Percentiles rank a stretch among this genome's conserved stretches.
Evolutionary conservation across 2,113 vertebrate genomes (phyloP).

Genomic region (Plestiodon gilberti): DNA sequence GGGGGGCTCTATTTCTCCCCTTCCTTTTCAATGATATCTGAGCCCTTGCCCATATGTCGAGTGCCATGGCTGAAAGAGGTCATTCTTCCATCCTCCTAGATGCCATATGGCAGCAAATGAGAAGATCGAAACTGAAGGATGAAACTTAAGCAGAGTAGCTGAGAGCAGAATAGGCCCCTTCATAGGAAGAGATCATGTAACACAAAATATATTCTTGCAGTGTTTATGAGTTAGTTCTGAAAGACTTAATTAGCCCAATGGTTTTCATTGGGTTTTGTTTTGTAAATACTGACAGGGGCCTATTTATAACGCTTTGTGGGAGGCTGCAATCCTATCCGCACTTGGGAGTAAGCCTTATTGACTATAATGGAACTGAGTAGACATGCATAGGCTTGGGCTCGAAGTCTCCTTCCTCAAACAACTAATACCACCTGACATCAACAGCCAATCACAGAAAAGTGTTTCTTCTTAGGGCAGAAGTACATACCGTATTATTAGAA

Average conservation of each 20-base stretch:
- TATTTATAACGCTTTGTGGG: no score
- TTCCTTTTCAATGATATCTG: constrained; percentile 22
- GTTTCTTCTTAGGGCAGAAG: not conserved
- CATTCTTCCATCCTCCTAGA: constrained; percentile 20
- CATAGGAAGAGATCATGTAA: constrained; percentile 38
- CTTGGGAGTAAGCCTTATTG: no score
- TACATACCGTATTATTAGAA: not conserved
- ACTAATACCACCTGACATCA: not conserved
- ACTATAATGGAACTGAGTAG: no score
- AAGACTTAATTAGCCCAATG: constrained; percentile 1
- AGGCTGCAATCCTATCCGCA: no score
- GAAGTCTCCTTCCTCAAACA: no score
- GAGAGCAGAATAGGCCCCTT: constrained; percentile 45
- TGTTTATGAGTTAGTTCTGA: constrained; percentile 23
- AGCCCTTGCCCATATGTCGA: constrained; percentile 35
- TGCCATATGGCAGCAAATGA: constrained; percentile 17
- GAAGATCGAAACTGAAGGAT: constrained; percentile 9
- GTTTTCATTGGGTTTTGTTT: not conserved
- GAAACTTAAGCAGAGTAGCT: constrained; percentile 54
- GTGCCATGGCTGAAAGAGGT: constrained; percentile 10
- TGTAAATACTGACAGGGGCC: not conserved
- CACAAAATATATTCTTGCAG: constrained; percentile 17
- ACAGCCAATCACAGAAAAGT: not conserved
- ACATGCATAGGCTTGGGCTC: no score
- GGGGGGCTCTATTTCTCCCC: not conserved